Evolutionary conservation across 1,140 invertebrate genomes (phyloP).

Genomic region (Chrysoperla carnea): DNA sequence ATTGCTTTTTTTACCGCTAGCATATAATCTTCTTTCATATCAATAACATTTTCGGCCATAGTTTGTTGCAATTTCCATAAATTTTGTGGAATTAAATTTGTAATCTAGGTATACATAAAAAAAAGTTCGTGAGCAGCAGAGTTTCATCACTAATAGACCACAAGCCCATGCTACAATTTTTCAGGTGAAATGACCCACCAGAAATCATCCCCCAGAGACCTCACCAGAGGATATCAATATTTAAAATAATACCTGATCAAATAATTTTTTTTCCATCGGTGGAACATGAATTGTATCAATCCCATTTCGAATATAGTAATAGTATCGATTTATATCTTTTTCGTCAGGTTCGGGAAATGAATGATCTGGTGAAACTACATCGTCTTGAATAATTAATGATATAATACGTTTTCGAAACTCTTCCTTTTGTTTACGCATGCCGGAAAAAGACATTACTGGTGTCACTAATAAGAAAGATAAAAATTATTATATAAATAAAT

Average conservation of each 20-base stretch:
- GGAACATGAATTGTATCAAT: conserved; percentile 74
- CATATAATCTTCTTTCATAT: conserved; percentile 62
- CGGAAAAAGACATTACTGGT: conserved; percentile 40
- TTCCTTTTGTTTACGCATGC: conserved; percentile 55
- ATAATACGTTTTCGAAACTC: conserved; percentile 65
- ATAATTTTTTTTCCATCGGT: conserved; percentile 46
- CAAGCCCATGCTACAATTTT: too few species aligned
- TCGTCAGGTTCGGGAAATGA: conserved; percentile 34
- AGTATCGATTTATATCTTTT: conserved; percentile 59
- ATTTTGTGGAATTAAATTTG: conserved; percentile 26
- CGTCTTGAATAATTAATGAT: conserved; percentile 41
- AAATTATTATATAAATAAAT: too few species aligned
- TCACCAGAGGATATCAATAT: too few species aligned
- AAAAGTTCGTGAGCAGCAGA: too few species aligned
- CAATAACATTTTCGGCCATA: conserved; percentile 33
- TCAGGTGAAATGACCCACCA: too few species aligned
- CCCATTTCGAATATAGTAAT: conserved; percentile 78
- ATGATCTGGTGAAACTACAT: conserved; percentile 9
- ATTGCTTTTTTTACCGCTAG: conserved; percentile 75
- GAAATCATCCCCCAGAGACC: too few species aligned
- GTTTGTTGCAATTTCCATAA: conserved; percentile 37
- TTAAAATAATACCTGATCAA: conserved; percentile 8
- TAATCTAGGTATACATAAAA: conserved; percentile 18
- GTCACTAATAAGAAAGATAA: conserved; percentile 1
- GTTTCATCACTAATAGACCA: too few species aligned